phyloP scores from a whole-genome alignment of 2,797 vertebrate species.

The Carcharodon carcharias region DNA sequence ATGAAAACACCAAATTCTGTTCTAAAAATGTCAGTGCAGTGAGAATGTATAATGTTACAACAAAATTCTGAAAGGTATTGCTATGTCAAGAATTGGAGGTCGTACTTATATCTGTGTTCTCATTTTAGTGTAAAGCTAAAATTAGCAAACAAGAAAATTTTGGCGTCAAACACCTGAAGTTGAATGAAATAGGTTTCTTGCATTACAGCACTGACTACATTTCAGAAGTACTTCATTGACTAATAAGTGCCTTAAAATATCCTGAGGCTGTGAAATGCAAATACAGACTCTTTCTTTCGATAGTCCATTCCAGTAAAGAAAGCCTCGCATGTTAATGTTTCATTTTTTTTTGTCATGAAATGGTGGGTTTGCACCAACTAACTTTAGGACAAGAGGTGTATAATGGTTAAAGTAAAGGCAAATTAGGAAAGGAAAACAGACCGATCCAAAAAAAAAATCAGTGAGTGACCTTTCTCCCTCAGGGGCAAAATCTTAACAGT shows the following conservation, averaged over 20 bases:
- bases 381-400: neutral
- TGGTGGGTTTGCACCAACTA: neutral
- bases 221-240: neutral
- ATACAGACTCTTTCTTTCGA: neutral
- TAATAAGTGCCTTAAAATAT: neutral
- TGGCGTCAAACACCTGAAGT: neutral
- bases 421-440: neutral
- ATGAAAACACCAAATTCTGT: neutral
- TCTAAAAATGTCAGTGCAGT: neutral
- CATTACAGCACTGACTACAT: neutral
- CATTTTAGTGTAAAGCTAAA: neutral
- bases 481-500: neutral
- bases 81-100: too few relatives aligned
- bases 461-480: neutral
- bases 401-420: neutral
- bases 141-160: neutral
- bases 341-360: neutral
- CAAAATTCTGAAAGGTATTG: too few relatives aligned
- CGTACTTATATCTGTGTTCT: neutral
- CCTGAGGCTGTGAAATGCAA: neutral
- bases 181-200: neutral
- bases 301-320: neutral
- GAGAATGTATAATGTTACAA: too few relatives aligned
- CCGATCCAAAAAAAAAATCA: neutral
- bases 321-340: neutral